phyloP scores from a whole-genome alignment of 1,140 invertebrate species.

The Drosophila ironensis region DNA sequence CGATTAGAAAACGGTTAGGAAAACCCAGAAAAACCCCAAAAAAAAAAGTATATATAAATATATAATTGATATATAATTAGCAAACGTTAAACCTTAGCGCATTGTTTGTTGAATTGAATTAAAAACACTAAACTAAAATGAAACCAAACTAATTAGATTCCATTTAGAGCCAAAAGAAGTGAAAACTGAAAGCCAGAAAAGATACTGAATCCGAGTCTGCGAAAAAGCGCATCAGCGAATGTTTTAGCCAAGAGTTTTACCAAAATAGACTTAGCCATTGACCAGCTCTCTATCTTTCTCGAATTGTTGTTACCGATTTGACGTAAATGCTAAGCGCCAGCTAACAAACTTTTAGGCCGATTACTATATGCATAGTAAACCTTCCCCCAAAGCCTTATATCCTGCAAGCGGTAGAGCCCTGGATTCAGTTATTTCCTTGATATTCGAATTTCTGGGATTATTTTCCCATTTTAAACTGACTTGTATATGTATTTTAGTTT shows the following conservation, averaged over 20 bases:
- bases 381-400: background rate
- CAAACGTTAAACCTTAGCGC: conserved; percentile 71
- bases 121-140: conserved; percentile 25
- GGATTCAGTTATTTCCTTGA: no score
- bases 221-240: conserved; percentile 4
- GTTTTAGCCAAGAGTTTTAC: conserved; percentile 32
- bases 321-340: no score
- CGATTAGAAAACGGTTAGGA: conserved; percentile 19
- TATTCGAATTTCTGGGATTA: no score
- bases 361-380: no score
- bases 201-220: background rate
- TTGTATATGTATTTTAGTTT: no score
- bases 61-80: conserved; percentile 59
- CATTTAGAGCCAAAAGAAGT: conserved; percentile 13
- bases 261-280: conserved; percentile 25
- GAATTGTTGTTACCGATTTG: conserved; percentile 16
- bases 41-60: conserved; percentile 10
- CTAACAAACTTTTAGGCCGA: no score
- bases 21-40: conserved; percentile 19
- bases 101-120: conserved; percentile 70
- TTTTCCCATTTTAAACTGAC: no score
- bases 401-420: background rate
- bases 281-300: conserved; percentile 10
- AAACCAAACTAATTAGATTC: conserved; percentile 23
- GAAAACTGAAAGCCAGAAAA: background rate